Evolutionary conservation across 1,140 invertebrate genomes (phyloP), one percentile per base, ranked within the genome.

Genomic region (Bombus consobrinus): DNA sequence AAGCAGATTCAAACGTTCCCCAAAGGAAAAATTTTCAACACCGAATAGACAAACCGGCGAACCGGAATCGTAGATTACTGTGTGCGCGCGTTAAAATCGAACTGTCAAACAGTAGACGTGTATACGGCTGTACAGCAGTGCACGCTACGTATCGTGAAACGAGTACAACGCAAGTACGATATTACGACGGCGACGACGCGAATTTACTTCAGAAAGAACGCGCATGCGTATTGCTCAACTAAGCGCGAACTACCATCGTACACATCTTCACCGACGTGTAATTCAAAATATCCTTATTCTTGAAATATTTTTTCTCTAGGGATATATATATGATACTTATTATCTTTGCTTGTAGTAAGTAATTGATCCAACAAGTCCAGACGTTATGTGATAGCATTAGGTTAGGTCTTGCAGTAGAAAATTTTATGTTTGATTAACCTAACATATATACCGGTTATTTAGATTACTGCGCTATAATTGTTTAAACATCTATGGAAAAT

Each of bases 61-160:
- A 68, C 25, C 4, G 57, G 57, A 41, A 39, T 39, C 15, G 13
- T 82, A 32, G 53, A 37, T 80, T 72, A 81, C 59, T 41, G 22
- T 84, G 64, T 37, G 69, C 84, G 39, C 71, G 37, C 76, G 43
- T 81, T 72, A 68, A 39, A 41, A 89, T 83, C 66, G 66, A 89
- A 86, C 84, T 83, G 84, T 89, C 88, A 87, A 89, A 89, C 85
- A 80, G 28, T 68, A 59, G 77, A 83, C 39, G 66, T n/a, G 53
- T 73, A 81, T 43, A 79, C 39, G 37, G 18, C n/a, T 53, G 83
- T 66, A 86, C 77, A 53, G 59, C 28, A 39, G 64, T 57, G 59
- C 78, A 85, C 71, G 83, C 43, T 73, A 85, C 78, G 69, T 81
- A 43, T 39, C 68, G 66, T 68, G 37, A 81, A 66, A 74, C 78